Evolutionary conservation across 2,888 invertebrate genomes (phyloP).

Genomic region (Apotomis betuletana): DNA sequence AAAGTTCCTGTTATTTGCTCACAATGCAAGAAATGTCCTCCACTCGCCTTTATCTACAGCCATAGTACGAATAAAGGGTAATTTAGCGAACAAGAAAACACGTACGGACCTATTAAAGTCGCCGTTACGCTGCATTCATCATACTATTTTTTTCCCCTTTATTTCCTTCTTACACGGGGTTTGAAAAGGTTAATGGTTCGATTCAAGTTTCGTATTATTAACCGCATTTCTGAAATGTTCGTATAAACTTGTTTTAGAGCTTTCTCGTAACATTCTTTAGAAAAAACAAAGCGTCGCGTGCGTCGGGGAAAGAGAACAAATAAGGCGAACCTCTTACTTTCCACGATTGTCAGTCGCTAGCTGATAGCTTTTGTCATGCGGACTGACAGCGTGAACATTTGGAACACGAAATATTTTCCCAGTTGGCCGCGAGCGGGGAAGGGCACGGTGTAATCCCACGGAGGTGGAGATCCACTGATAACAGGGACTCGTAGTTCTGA

Average conservation of each 20-base stretch:
- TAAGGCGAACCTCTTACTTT: conserved; percentile 57
- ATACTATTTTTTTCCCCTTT: conserved; percentile 53
- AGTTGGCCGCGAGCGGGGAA: background rate
- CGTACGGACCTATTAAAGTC: conserved; percentile 61
- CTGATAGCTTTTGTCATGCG: conserved; percentile 47
- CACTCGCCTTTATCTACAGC: conserved; percentile 50
- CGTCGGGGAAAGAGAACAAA: conserved; percentile 57
- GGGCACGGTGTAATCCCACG: conserved; percentile 5
- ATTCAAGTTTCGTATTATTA: conserved; percentile 51
- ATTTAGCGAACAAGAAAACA: conserved; percentile 64
- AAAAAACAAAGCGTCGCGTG: conserved; percentile 56
- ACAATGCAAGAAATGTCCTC: conserved; percentile 54
- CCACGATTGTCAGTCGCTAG: conserved; percentile 46
- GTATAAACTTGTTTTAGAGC: conserved; percentile 43
- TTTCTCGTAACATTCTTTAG: conserved; percentile 44
- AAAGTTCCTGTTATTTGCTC: conserved; percentile 48
- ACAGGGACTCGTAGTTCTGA: conserved; percentile 54
- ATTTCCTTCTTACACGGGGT: conserved; percentile 55
- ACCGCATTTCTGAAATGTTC: conserved; percentile 45
- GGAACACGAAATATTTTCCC: conserved; percentile 2
- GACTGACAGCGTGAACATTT: conserved; percentile 42
- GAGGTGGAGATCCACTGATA: conserved; percentile 25
- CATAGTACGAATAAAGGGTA: conserved; percentile 57
- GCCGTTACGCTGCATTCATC: conserved; percentile 66
- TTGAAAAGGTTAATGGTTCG: conserved; percentile 63